These are phyloP conservation scores for Meghimatium bilineatum DNA, from an alignment of 2,888 invertebrate genomes.

Conservation along the genomic window DNA sequence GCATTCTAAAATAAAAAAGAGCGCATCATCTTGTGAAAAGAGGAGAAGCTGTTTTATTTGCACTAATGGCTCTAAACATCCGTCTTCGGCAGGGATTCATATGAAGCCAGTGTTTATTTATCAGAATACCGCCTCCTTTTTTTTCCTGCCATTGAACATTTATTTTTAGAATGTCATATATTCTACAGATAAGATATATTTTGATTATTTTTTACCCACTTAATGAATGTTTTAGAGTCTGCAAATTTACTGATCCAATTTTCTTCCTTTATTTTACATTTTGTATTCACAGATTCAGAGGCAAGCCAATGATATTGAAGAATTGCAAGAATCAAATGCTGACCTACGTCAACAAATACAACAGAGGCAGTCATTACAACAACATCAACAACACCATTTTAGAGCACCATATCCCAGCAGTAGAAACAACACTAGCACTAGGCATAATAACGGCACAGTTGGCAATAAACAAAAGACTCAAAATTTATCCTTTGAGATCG, in stretches of 20 bases:
- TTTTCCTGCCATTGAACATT: too few species aligned
- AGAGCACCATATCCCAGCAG: background rate
- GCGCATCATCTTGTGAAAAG: too few species aligned
- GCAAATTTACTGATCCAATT: background rate
- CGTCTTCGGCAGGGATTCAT: too few species aligned
- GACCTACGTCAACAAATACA: conserved; percentile 85
- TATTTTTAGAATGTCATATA: too few species aligned
- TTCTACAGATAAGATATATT: too few species aligned
- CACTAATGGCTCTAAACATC: too few species aligned
- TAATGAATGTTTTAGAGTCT: background rate
- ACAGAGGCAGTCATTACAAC: conserved; percentile 77
- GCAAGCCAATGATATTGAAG: conserved; percentile 82
- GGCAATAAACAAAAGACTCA: conserved; percentile 11
- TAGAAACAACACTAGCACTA: background rate
- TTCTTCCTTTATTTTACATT: background rate
- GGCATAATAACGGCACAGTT: background rate
- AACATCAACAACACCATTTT: conserved; percentile 5
- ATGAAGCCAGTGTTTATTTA: too few species aligned
- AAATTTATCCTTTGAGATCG: conserved; percentile 14
- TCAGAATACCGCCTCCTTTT: too few species aligned
- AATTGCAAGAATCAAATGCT: conserved; percentile 85
- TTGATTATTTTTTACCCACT: too few species aligned
- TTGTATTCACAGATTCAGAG: conserved; percentile 73
- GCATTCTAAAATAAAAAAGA: too few species aligned
- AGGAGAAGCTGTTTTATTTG: too few species aligned